phyloP scores from a whole-genome alignment of 2,113 vertebrate genomes.

The Hyperopisus bebe region DNA sequence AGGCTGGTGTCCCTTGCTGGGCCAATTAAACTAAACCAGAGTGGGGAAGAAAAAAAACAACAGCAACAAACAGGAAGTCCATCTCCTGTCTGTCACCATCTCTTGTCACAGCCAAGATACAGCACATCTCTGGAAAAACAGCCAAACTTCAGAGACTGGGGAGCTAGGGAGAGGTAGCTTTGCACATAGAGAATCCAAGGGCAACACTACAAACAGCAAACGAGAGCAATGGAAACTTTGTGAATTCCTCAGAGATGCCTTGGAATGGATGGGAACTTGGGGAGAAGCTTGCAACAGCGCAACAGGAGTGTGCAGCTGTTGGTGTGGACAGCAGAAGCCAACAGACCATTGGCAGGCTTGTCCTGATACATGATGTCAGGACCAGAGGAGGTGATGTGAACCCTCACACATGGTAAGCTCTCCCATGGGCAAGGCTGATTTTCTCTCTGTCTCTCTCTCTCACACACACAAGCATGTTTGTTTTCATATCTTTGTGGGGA shows the following conservation, averaged over 20 bases:
- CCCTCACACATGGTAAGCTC: neutral
- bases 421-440: neutral
- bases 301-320: neutral
- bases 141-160: neutral
- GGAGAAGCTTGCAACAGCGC: neutral
- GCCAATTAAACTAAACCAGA: neutral
- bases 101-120: neutral
- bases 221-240: neutral
- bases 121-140: neutral
- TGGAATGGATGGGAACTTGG: neutral
- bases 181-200: neutral
- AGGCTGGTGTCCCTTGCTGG: neutral
- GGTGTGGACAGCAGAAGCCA: neutral
- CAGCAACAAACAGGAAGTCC: neutral
- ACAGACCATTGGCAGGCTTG: neutral
- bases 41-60: neutral
- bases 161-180: neutral
- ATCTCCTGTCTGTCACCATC: neutral
- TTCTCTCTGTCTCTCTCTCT: neutral
- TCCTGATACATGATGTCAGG: neutral
- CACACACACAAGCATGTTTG: neutral
- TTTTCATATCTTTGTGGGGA: neutral
- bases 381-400: neutral
- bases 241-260: neutral
- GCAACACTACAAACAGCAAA: neutral